Base-by-base conservation (phyloP, 2,888 invertebrate species). In the Drosophila formosana region DNA sequence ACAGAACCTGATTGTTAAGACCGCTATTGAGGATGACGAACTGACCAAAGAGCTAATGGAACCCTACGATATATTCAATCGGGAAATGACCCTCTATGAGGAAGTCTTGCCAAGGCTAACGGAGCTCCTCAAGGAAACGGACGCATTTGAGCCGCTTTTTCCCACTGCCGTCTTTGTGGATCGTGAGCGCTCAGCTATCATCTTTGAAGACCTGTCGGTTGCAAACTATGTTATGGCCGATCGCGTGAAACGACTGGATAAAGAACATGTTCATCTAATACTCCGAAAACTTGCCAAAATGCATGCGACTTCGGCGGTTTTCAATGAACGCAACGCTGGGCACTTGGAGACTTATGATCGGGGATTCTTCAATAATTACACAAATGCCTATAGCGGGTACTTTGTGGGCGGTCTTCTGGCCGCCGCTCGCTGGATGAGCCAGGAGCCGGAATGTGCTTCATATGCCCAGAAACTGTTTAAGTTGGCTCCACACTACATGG, bases 271-370 rank as follows among this genome's bases (percentile, higher is more conserved):
- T 0, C 91, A 90, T 68, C 28, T 93, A 9, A 90, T 93, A 0
- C 76, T 94, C 0, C 82, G 87, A 1, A 91, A 93, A 1, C 64
- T 94, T 71, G 93, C 94, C 1, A 92, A 92, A 75, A 93, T 94
- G 82, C 94, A 94, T 77, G 93, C 93, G 0, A 88, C 93, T 0
- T 93, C 93, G 0, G 92, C 93, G 0, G 93, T 92, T 0, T 78
- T 92, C 25, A 94, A 93, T 66, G 90, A 92, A 28, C 92, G 90
- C 1, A 75, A 89, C 32, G 53, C 57, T 0, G 84, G 89, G 0
- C 72, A 56, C n/a, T 66, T 92, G 25, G 81, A 90, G 41, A 69
- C 62, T 1, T 92, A 88, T 26, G 92, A 92, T 78, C 87, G 90
- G 0, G 92, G 92, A 0, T 86, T 92, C 70, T 92, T 91, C 23